Conservation (phyloP, 2,797 vertebrate species). For the Chloroceryle amazona region DNA sequence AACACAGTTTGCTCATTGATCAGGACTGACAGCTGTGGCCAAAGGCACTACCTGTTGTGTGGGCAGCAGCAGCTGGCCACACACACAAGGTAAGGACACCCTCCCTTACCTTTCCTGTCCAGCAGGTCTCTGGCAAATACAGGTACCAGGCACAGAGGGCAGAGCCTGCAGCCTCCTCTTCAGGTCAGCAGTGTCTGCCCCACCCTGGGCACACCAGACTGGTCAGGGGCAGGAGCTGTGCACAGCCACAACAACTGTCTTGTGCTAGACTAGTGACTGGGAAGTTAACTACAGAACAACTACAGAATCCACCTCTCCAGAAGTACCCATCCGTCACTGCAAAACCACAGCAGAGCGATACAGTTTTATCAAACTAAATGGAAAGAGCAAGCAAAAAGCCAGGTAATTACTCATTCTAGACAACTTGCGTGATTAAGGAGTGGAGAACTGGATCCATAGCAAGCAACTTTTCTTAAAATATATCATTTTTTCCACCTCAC, state of each 20-base stretch:
- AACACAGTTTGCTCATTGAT: neutral
- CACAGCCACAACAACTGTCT: neutral
- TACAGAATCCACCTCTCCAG: neutral
- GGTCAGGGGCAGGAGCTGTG: neutral
- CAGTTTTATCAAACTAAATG: neutral
- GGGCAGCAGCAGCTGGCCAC: neutral
- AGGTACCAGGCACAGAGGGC: neutral
- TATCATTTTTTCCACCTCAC: neutral
- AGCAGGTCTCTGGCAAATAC: neutral
- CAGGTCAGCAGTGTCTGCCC: neutral
- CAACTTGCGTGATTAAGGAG: neutral
- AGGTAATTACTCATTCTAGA: slow-evolving; percentile 3
- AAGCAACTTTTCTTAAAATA: neutral
- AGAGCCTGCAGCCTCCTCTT: neutral
- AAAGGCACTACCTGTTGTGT: rapidly evolving
- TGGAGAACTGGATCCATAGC: neutral
- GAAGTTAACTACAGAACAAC: neutral
- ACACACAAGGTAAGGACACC: neutral
- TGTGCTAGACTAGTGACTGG: neutral
- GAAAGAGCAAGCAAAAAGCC: neutral
- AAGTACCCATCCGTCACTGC: neutral
- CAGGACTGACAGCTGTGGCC: neutral
- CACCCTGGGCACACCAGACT: rapidly evolving
- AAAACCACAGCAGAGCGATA: neutral
- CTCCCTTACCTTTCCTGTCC: neutral